phyloP scores from a whole-genome alignment of 2,113 vertebrate genomes.

The Cathartes aura region DNA sequence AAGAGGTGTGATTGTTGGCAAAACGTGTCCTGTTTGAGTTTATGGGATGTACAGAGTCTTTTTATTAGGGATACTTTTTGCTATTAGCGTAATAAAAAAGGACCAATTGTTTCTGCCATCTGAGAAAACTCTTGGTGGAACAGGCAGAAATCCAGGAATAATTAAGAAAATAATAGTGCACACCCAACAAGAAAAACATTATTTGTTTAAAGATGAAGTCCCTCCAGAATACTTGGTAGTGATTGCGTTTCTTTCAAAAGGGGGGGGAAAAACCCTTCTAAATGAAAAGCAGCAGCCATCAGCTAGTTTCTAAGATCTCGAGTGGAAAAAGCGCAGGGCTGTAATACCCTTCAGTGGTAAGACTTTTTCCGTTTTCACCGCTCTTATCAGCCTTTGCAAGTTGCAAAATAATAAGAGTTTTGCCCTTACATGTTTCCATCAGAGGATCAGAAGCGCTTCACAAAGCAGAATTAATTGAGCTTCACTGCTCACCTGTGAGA shows the following conservation, averaged over 20 bases:
- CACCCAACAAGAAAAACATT: slow-evolving; percentile 70
- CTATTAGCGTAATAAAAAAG: slow-evolving; percentile 9
- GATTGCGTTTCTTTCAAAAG: slow-evolving; percentile 24
- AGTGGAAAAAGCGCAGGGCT: slow-evolving; percentile 59
- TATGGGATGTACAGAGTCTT: slow-evolving; percentile 38
- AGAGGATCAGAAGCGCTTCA: slow-evolving; percentile 8
- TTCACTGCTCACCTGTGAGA: slow-evolving; percentile 38
- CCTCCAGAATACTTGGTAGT: slow-evolving; percentile 46
- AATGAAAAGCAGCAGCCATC: slow-evolving; percentile 67
- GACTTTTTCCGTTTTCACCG: slow-evolving; percentile 9
- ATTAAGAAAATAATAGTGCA: slow-evolving; percentile 74
- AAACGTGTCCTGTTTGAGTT: not conserved
- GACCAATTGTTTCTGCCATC: slow-evolving; percentile 65
- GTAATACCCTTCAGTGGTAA: slow-evolving; percentile 39
- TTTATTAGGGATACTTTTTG: slow-evolving; percentile 53
- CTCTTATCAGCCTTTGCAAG: slow-evolving; percentile 26
- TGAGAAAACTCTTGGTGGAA: slow-evolving; percentile 70
- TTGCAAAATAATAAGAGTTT: slow-evolving; percentile 38
- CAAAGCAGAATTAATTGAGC: slow-evolving; percentile 27
- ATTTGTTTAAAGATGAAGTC: slow-evolving; percentile 69
- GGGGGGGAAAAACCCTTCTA: slow-evolving; percentile 42
- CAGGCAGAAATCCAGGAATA: slow-evolving; percentile 73
- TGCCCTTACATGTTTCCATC: slow-evolving; percentile 52
- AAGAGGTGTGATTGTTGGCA: slow-evolving; percentile 50
- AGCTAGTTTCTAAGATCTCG: slow-evolving; percentile 20